These are phyloP conservation scores for Sebastes ruberrimus DNA, from an alignment of 2,797 vertebrate species.

Conservation along the genomic window DNA sequence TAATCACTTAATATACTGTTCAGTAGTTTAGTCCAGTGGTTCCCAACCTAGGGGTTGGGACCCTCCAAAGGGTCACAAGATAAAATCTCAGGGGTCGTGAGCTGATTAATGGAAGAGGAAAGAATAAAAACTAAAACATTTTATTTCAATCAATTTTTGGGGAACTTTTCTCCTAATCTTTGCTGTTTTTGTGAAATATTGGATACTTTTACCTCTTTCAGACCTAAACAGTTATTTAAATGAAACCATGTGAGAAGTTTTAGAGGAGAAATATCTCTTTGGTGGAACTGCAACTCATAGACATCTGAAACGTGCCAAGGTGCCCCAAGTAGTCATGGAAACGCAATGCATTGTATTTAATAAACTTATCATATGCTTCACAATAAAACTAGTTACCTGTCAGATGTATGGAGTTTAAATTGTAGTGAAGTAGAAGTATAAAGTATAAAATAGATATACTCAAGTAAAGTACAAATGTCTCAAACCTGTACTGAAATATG, in stretches of 20 bases:
- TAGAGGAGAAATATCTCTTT: neutral
- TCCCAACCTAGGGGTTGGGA: neutral
- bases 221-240: neutral
- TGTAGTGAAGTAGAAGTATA: neutral
- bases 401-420: neutral
- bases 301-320: too few relatives aligned
- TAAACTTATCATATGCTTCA: rapidly evolving
- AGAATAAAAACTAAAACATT: rapidly evolving
- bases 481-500: neutral
- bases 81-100: neutral
- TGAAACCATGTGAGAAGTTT: neutral
- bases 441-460: neutral
- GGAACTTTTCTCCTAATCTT: neutral
- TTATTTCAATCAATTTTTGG: neutral
- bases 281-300: neutral
- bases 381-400: neutral
- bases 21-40: neutral
- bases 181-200: neutral
- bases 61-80: neutral
- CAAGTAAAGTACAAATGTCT: neutral
- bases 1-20: neutral
- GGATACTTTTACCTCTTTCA: neutral
- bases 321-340: neutral
- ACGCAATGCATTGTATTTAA: neutral
- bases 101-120: too few relatives aligned